Evolutionary conservation across 2,797 vertebrate species (phyloP), one percentile per base, ranked within the genome.

Genomic region (Sternotherus odoratus): DNA sequence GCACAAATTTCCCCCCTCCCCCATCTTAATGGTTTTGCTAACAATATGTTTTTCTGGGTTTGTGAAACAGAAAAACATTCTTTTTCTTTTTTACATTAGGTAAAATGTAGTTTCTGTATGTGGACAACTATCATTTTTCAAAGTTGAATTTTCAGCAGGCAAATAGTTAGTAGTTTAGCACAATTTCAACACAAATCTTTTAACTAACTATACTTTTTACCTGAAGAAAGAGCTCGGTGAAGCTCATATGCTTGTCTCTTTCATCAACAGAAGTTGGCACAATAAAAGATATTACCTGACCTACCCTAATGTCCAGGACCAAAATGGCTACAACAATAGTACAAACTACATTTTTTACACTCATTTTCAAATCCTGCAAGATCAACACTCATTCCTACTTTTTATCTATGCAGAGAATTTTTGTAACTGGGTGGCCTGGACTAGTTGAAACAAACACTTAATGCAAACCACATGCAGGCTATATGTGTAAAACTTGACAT

Each of bases 401-500:
- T 92, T 91, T 30, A 33, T 93, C 53, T 81, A 91, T 83, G 79
- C 83, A 89, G 83, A 91, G 66, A 80, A 56, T 92, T 93, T 89
- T 69, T 90, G 43, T 24, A 86, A 56, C 77, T 79, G 69, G 79
- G 83, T 93, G 92, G 89, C 66, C 85, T 77, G 92, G 66, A 57
- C 39, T 82, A 49, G 69, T 1, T 6, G 19, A 60, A 89, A 92
- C 80, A 78, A 95, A 48, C 81, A 87, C 63, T 66, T 92, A 82
- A 74, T n/a, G 48, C 57, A 36, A 28, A 23, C 83, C 48, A 77
- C 30, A 82, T 12, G 23, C 51, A 84, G 23, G n/a, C 69, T 51
- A 75, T 4, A 85, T 50, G 83, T 33, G 21, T n/a, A 86, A 72
- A 86, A 49, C 46, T 87, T 75, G 26, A 17, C 19, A 50, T 75